Evolutionary conservation across 1,140 invertebrate species (phyloP).

Genomic region (Mya arenaria): DNA sequence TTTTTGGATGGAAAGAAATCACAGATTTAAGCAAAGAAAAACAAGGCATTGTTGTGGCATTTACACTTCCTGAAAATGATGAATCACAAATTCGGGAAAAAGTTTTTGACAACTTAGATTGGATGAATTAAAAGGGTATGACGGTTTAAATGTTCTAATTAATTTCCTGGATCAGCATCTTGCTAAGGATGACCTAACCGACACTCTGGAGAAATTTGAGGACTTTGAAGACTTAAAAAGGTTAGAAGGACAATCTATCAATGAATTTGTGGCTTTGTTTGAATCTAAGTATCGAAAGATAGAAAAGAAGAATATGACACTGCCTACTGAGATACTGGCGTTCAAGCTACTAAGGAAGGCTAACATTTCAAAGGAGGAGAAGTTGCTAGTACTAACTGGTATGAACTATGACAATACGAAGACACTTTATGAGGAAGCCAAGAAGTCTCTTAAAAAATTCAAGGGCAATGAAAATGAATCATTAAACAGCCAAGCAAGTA

Average conservation of each 20-base stretch:
- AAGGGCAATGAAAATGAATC: constrained; percentile 1
- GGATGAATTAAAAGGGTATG: constrained; percentile 38
- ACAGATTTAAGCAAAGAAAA: not conserved
- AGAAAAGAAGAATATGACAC: constrained; percentile 58
- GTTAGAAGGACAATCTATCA: constrained; percentile 11
- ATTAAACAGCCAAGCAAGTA: constrained; percentile 11
- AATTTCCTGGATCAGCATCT: constrained; percentile 53
- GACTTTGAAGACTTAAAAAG: constrained; percentile 55
- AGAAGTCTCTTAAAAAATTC: constrained; percentile 56
- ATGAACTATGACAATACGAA: constrained; percentile 58
- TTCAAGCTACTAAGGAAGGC: constrained; percentile 59
- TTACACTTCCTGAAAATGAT: constrained; percentile 29
- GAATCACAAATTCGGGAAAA: constrained; percentile 30
- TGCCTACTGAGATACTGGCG: constrained; percentile 54
- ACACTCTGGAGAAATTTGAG: constrained; percentile 53
- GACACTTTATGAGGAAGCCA: constrained; percentile 59
- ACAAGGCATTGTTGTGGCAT: constrained; percentile 24
- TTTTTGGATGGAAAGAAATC: constrained; percentile 34
- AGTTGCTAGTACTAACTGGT: constrained; percentile 63
- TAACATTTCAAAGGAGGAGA: constrained; percentile 57
- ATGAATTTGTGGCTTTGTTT: constrained; percentile 18
- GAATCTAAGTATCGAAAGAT: constrained; percentile 57
- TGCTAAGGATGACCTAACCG: constrained; percentile 56
- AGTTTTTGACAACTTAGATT: constrained; percentile 12
- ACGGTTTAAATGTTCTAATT: constrained; percentile 47